Evolutionary conservation across 30 jellyfish, hydroid and myxozoan species (phyloP), one percentile per base, ranked within the genome.

Genomic region (Hydractinia echinata): DNA sequence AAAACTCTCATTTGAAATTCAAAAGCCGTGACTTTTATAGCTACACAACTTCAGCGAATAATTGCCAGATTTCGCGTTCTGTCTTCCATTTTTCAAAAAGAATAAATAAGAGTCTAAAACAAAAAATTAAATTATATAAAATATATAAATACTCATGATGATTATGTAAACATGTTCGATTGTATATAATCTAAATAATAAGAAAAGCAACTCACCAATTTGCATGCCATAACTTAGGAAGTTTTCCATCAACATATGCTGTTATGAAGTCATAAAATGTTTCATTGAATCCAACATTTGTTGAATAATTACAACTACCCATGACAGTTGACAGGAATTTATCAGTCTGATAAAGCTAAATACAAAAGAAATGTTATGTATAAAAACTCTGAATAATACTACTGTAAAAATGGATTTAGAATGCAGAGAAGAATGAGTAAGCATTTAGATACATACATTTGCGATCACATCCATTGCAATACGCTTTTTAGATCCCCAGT

Each of bases 301-400:
- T 71, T n/a, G 55, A 30, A 52, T 71, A 71, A 71, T 5, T 14
- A 52, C 81, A 71, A 71, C 81, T 71, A 4, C 81, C 81, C 81
- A 71, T 71, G 39, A 60, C 39, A 7, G 55, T 5, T 71, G 81
- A 71, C 39, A 71, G 81, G 53, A 71, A 60, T 6, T 30, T 7
- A 71, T 71, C 61, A 7, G 81, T 71, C 51, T 71, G 81, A 60
- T 71, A 71, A 20, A 71, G 61, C 81, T 71, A 50, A 58, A 58
- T 11, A 16, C 19, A 11, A 16, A 13, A 58, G 69, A 58, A 1
- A 58, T 13, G 18, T 58, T 58, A 11, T 58, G 69, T 13, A 58
- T 11, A 13, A 58, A 58, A 1, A 58, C 69, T 11, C 1, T 3
- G 19, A 58, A 58, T 11, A 58, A 58, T 58, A 58, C 69, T 3